phyloP scores from a whole-genome alignment of 2,113 vertebrate genomes.

The Danio rerio region DNA sequence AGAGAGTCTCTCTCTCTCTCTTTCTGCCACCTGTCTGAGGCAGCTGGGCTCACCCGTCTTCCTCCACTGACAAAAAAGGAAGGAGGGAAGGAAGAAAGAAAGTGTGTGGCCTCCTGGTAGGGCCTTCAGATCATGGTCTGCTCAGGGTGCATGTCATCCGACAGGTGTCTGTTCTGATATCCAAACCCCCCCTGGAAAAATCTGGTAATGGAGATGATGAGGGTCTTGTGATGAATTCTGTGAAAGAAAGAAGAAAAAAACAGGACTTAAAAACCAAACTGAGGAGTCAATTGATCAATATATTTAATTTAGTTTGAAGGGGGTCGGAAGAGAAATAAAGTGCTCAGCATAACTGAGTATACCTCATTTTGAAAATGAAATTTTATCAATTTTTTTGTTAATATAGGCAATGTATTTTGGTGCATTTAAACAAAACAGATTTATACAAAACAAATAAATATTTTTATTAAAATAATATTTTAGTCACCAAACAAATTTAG shows the following conservation, averaged over 20 bases:
- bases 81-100: slow-evolving; percentile 61
- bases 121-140: slow-evolving; percentile 77
- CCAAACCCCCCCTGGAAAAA: slow-evolving; percentile 63
- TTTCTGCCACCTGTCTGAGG: slow-evolving; percentile 56
- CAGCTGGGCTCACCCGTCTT: slow-evolving; percentile 57
- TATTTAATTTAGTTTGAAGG: background rate
- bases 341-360: no score
- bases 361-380: no score
- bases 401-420: no score
- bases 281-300: background rate
- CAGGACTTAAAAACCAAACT: slow-evolving; percentile 45
- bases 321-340: no score
- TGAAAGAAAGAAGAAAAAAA: slow-evolving; percentile 56
- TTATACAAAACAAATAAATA: no score
- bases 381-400: no score
- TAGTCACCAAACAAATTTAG: no score
- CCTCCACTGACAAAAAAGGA: slow-evolving; percentile 39
- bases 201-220: slow-evolving; percentile 33
- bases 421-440: no score
- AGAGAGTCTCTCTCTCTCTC: slow-evolving; percentile 50
- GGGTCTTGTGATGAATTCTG: slow-evolving; percentile 65
- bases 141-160: slow-evolving; percentile 64
- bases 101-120: slow-evolving; percentile 54
- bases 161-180: slow-evolving; percentile 60
- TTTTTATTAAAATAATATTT: no score